Percentiles rank a stretch among this genome's conserved stretches.
phyloP scores from a whole-genome alignment of 1,140 invertebrate species.

The Drosophila lini region DNA sequence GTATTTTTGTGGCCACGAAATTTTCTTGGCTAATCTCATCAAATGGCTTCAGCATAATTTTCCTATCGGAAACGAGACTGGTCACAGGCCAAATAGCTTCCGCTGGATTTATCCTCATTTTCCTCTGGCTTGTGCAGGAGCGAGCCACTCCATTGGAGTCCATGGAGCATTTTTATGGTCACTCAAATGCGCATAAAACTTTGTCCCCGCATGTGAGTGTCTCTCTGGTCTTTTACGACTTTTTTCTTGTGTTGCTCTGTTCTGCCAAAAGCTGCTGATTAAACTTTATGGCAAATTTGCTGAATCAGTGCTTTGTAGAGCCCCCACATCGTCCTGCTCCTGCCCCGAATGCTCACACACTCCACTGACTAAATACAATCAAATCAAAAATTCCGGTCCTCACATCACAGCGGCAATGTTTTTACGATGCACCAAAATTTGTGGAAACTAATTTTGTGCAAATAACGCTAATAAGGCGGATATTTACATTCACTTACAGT shows the following conservation, averaged over 20 bases:
- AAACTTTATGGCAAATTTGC: slow-evolving; percentile 81
- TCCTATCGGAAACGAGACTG: slow-evolving; percentile 46
- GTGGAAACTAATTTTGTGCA: slow-evolving; percentile 58
- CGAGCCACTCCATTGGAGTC: slow-evolving; percentile 29
- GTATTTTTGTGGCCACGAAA: slow-evolving; percentile 7
- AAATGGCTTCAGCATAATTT: slow-evolving; percentile 70
- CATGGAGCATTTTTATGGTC: slow-evolving; percentile 74
- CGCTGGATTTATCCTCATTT: slow-evolving; percentile 4
- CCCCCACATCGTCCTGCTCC: background rate
- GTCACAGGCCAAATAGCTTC: slow-evolving; percentile 8
- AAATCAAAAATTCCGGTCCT: slow-evolving; percentile 61
- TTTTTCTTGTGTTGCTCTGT: slow-evolving; percentile 21
- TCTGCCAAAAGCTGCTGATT: slow-evolving; percentile 76
- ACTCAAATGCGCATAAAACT: slow-evolving; percentile 79
- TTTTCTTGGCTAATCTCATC: slow-evolving; percentile 55
- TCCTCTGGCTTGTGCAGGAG: slow-evolving; percentile 12
- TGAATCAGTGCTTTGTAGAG: slow-evolving; percentile 67
- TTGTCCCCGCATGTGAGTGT: slow-evolving; percentile 37
- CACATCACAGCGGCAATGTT: slow-evolving; percentile 34
- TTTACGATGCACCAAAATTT: slow-evolving; percentile 56
- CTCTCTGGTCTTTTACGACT: slow-evolving; percentile 41
- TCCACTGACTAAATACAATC: slow-evolving; percentile 54
- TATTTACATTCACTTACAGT: slow-evolving; percentile 17
- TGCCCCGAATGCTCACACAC: slow-evolving; percentile 10
- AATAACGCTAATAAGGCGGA: slow-evolving; percentile 56